phyloP scores from a whole-genome alignment of 2,113 vertebrate species.

The Lycaon pictus region DNA sequence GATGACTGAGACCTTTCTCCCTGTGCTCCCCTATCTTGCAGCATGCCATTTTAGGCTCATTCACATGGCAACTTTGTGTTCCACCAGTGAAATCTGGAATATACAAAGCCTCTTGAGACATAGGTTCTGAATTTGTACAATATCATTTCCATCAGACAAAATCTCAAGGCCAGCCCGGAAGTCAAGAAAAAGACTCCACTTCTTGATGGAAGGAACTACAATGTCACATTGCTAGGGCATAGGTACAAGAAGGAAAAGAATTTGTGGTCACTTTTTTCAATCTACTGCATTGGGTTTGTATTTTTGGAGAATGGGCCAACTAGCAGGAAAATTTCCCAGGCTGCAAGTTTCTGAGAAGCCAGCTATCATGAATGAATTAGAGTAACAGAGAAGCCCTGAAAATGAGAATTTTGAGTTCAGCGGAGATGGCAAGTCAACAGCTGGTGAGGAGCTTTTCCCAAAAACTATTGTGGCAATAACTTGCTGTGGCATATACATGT shows the following conservation, averaged over 20 bases:
- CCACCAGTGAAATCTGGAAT: not conserved
- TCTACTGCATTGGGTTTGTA: not conserved
- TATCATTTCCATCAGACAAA: not conserved
- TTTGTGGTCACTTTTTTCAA: not conserved
- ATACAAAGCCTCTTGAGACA: not conserved
- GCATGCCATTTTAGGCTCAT: not conserved
- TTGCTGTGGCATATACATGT: not conserved
- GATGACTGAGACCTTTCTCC: not conserved
- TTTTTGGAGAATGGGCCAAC: not conserved
- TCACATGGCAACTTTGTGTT: not conserved
- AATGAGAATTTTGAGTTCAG: not conserved
- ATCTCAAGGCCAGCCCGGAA: not conserved
- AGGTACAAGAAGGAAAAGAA: not conserved
- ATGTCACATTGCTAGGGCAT: not conserved
- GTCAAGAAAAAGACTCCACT: not conserved
- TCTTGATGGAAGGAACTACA: not conserved
- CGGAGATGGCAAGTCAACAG: not conserved
- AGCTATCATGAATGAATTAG: not conserved
- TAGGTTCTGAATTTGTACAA: not conserved
- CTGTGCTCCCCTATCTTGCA: not conserved
- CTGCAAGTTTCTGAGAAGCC: not conserved
- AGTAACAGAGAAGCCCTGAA: not conserved
- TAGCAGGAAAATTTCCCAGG: not conserved
- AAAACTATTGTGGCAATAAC: not conserved
- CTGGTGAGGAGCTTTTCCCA: not conserved